These are phyloP conservation scores for Drosophila bocqueti DNA, from an alignment of 1,140 invertebrate species.

Conservation along the genomic window DNA sequence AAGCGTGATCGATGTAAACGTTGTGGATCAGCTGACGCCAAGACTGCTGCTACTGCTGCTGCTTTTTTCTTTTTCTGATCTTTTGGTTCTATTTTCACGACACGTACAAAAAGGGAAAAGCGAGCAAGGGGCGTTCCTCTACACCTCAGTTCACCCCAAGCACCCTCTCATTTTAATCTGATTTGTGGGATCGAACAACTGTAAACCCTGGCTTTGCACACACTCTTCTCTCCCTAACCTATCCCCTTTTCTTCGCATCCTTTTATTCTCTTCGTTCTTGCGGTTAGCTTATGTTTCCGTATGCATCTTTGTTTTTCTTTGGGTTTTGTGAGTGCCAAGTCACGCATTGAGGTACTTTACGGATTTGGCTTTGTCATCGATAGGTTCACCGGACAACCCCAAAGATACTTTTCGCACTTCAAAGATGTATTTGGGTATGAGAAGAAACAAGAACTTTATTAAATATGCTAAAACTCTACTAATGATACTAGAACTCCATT, in stretches of 20 bases:
- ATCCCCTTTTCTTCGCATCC: not conserved
- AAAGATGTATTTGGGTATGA: not conserved
- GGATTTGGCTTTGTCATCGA: slow-evolving; percentile 44
- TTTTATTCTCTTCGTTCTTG: slow-evolving; percentile 21
- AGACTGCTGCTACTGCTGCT: not conserved
- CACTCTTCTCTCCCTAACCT: slow-evolving; percentile 13
- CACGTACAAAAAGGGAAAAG: slow-evolving; percentile 23
- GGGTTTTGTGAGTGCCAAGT: slow-evolving; percentile 53
- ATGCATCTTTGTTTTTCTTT: slow-evolving; percentile 2
- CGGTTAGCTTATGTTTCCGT: slow-evolving; percentile 46
- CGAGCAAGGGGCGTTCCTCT: not conserved
- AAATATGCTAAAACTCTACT: no score
- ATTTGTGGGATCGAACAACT: slow-evolving; percentile 68
- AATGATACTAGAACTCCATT: no score
- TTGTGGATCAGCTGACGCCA: slow-evolving; percentile 69
- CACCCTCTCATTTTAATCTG: slow-evolving; percentile 54
- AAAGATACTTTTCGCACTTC: not conserved
- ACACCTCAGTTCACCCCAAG: slow-evolving; percentile 6
- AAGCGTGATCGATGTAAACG: slow-evolving; percentile 82
- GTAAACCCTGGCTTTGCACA: slow-evolving; percentile 65
- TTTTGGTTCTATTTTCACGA: slow-evolving; percentile 69
- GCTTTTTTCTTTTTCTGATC: slow-evolving; percentile 55
- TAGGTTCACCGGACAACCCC: slow-evolving; percentile 14
- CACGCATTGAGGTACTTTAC: slow-evolving; percentile 43
- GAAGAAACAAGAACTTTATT: not conserved